Conservation (phyloP, 2,888 invertebrate genomes). For the Stenurella melanura region DNA sequence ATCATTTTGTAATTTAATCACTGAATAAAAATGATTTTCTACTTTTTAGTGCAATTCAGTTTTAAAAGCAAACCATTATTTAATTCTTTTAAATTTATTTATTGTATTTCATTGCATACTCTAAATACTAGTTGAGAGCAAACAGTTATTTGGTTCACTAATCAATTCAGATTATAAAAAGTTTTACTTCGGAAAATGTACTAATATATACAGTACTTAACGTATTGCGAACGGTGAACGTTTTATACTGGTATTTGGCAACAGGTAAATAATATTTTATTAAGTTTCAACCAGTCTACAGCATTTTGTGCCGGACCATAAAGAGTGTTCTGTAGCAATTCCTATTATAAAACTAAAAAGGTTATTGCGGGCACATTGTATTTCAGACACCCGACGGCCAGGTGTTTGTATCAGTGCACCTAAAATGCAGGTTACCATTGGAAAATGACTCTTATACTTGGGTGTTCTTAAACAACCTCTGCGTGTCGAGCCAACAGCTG, state of each 20-base stretch:
- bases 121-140: too few relatives aligned
- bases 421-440: constrained; percentile 16
- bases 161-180: too few relatives aligned
- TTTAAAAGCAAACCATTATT: too few relatives aligned
- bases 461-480: constrained; percentile 4
- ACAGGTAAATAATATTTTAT: not conserved
- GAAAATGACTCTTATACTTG: constrained; percentile 21
- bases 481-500: constrained; percentile 1
- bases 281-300: not conserved
- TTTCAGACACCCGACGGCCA: constrained; percentile 20
- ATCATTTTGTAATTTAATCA: too few relatives aligned
- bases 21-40: too few relatives aligned
- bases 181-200: too few relatives aligned
- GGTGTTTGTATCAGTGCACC: constrained; percentile 22
- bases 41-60: too few relatives aligned
- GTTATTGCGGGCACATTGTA: constrained; percentile 17
- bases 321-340: not conserved
- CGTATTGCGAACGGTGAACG: too few relatives aligned
- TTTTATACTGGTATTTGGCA: not conserved
- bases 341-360: constrained; percentile 12
- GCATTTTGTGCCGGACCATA: not conserved
- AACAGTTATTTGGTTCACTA: too few relatives aligned
- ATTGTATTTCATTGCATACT: too few relatives aligned
- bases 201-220: not conserved
- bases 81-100: too few relatives aligned